Evolutionary conservation across 2,113 vertebrate genomes (phyloP).

Genomic region (Cygnus buccinator): DNA sequence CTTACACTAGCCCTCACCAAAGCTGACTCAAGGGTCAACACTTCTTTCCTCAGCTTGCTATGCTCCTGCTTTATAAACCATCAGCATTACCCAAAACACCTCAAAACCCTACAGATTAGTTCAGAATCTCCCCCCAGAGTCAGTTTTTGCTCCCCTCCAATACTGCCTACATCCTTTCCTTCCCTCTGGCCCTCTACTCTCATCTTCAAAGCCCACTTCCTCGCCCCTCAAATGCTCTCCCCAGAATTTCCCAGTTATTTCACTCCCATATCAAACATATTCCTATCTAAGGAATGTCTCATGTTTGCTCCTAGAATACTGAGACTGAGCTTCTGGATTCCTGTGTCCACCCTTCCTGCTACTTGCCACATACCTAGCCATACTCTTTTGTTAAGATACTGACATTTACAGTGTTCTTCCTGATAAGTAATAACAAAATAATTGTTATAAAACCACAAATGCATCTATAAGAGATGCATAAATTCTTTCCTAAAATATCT

Average conservation of each 20-base stretch:
- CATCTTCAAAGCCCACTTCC: not conserved
- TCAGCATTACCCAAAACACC: not conserved
- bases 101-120: not conserved
- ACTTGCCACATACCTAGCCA: not conserved
- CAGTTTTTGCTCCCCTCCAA: not conserved
- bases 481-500: not conserved
- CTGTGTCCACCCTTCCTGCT: not conserved
- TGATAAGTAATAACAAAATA: not conserved
- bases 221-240: not conserved
- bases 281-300: not conserved
- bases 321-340: not conserved
- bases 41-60: not conserved
- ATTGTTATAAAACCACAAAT: not conserved
- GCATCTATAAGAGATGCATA: not conserved
- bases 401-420: not conserved
- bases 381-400: not conserved
- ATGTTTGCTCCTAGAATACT: not conserved
- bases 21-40: not conserved
- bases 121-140: too few relatives aligned
- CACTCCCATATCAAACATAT: not conserved
- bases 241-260: not conserved
- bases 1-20: not conserved
- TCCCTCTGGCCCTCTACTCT: not conserved
- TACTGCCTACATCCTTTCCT: not conserved
- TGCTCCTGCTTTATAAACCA: not conserved